Conservation (phyloP, 2,888 invertebrate species). For the Isotomurus palustris region DNA sequence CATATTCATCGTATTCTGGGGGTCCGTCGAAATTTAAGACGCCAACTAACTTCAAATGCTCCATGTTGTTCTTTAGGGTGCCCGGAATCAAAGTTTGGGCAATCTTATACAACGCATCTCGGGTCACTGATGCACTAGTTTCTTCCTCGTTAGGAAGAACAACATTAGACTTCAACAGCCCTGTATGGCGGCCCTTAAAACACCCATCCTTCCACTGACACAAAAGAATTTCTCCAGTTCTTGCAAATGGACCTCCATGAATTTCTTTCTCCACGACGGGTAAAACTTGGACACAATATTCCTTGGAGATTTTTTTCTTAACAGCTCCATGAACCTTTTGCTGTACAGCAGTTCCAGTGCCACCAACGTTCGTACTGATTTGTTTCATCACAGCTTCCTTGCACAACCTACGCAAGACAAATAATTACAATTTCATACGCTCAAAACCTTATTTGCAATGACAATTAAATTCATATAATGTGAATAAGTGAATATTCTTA, state of each 20-base stretch:
- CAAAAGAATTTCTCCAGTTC: slow-evolving; percentile 17
- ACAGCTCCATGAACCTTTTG: no score
- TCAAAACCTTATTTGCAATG: no score
- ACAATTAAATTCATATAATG: no score
- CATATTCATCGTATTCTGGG: slow-evolving; percentile 26
- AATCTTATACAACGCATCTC: neutral
- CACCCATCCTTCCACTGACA: slow-evolving; percentile 27
- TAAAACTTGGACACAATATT: slow-evolving; percentile 14
- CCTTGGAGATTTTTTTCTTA: no score
- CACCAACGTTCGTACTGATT: no score
- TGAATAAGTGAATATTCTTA: no score
- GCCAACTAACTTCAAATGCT: slow-evolving; percentile 15
- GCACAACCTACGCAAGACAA: no score
- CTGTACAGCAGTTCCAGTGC: no score
- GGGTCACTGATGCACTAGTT: neutral
- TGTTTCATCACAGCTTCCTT: no score
- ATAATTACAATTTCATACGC: no score
- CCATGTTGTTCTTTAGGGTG: neutral
- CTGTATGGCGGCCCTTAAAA: slow-evolving; percentile 28
- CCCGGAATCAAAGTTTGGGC: slow-evolving; percentile 16
- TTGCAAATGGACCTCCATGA: neutral
- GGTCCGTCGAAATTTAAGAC: slow-evolving; percentile 23
- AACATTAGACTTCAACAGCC: slow-evolving; percentile 13
- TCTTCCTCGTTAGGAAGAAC: neutral
- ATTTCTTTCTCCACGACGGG: slow-evolving; percentile 8